A percentile compares a stretch with the other conserved stretches of the same genome.
Evolutionary conservation across 1,140 invertebrate species (phyloP).

Genomic region (Dreissena rostriformis): DNA sequence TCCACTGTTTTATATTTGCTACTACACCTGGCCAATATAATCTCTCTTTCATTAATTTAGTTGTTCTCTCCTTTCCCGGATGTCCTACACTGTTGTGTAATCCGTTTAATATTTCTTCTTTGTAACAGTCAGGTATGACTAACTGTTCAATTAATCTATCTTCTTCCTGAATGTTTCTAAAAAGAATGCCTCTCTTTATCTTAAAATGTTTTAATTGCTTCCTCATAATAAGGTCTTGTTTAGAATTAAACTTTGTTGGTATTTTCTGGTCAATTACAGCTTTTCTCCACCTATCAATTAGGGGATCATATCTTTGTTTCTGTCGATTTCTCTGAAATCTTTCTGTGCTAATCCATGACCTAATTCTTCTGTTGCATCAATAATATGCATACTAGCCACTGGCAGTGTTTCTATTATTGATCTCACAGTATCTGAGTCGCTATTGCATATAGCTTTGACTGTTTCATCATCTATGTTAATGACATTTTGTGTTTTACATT

Average conservation of each 20-base stretch:
- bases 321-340: conserved; percentile 15
- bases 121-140: conserved; percentile 4
- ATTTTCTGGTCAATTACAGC: conserved; percentile 1
- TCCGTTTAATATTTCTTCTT: neutral
- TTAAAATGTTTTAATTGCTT: conserved; percentile 10
- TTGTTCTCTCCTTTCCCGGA: conserved; percentile 24
- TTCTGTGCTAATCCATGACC: conserved; percentile 1
- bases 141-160: neutral
- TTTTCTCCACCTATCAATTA: conserved; percentile 13
- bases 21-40: conserved; percentile 43
- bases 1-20: conserved; percentile 20
- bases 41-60: conserved; percentile 14
- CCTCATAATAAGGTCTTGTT: conserved; percentile 10
- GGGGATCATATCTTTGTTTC: neutral
- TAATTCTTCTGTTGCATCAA: conserved; percentile 7
- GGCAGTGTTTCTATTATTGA: conserved; percentile 8
- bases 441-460: conserved; percentile 31
- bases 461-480: neutral
- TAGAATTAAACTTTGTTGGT: neutral
- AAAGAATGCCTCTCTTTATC: conserved; percentile 26
- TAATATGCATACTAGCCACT: conserved; percentile 12
- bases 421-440: neutral
- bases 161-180: conserved; percentile 4
- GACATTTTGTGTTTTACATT: neutral
- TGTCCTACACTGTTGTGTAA: conserved; percentile 1